Percentiles rank a stretch among this genome's conserved stretches.
Evolutionary conservation across 2,888 invertebrate species (phyloP).

Genomic region (Unio pictorum): DNA sequence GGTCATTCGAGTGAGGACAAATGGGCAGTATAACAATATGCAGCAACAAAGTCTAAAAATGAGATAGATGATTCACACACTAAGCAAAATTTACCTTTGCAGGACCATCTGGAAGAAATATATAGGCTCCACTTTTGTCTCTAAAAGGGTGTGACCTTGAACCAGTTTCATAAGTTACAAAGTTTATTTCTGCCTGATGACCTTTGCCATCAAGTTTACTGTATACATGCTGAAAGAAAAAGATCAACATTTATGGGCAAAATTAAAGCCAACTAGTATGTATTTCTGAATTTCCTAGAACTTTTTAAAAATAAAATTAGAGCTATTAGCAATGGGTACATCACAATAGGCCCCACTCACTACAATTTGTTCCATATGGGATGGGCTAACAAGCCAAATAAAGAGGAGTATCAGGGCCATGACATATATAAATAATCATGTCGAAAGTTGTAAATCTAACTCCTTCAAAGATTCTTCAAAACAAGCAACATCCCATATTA

Average conservation of each 20-base stretch:
- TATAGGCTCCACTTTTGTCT: conserved; percentile 90
- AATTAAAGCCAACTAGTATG: too few relatives aligned
- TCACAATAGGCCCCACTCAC: too few relatives aligned
- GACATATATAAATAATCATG: too few relatives aligned
- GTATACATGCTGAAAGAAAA: conserved; percentile 74
- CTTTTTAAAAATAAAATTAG: too few relatives aligned
- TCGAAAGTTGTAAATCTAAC: too few relatives aligned
- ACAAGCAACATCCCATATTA: too few relatives aligned
- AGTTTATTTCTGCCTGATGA: conserved; percentile 53
- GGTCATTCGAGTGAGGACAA: background rate
- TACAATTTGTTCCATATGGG: too few relatives aligned
- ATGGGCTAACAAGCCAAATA: too few relatives aligned
- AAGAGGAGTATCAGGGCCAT: too few relatives aligned
- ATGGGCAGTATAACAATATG: background rate
- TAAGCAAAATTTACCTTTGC: conserved; percentile 79
- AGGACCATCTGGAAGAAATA: conserved; percentile 92
- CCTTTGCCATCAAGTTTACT: conserved; percentile 38
- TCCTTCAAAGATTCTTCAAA: too few relatives aligned
- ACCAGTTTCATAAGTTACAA: conserved; percentile 80
- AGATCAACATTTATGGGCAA: background rate
- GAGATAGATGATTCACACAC: background rate
- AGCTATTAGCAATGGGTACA: too few relatives aligned
- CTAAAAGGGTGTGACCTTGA: conserved; percentile 45
- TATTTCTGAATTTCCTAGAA: too few relatives aligned
- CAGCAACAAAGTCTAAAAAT: conserved; percentile 74